Base-by-base conservation (phyloP, 2,797 vertebrate species). In the Microcaecilia unicolor region DNA sequence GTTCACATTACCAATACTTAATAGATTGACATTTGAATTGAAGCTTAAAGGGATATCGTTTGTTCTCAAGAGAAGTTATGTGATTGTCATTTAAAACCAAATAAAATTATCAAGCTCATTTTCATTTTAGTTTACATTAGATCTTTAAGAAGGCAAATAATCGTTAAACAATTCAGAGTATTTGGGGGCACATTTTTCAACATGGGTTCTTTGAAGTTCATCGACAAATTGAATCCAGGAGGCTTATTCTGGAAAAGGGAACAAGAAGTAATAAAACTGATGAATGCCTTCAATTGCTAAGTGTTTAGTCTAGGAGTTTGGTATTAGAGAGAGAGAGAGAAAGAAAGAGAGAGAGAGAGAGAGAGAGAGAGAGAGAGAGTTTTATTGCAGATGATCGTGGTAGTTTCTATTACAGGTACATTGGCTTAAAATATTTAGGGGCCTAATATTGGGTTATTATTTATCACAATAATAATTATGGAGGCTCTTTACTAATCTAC, bases 201-300 rank as follows among this genome's bases (percentile, higher is more conserved):
- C 64, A 64, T 54, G 50, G 45, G 52, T 63, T 65, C 72, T 84
- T 83, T 84, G 71, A 81, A 74, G 67, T 65, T 57, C 31, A 51
- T 66, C 63, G 61, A 70, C 64, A 80, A 83, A 82, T 80, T 82
- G 70, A 66, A 77, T 74, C 65, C 75, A 76, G 74, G 61, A 76
- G 74, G 61, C 78, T 71, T 68, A 59, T 46, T 65, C 51, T 43
- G 28, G 47, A 65, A 56, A 47, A 25, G 36, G 29, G 64, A 46
- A 41, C 59, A 48, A 66, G 37, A 66, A 71, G 59, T 44, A 60
- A 69, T 77, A 78, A 83, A 73, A 61, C 66, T 66, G 64, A 60
- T 67, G 74, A 69, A 64, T 72, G 68, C 68, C 55, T 45, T 55
- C 66, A 76, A 66, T 15, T 21, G 64, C 59, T 68, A 37, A 58